Base-by-base conservation (phyloP, 2,113 vertebrate species). In the Origma solitaria region DNA sequence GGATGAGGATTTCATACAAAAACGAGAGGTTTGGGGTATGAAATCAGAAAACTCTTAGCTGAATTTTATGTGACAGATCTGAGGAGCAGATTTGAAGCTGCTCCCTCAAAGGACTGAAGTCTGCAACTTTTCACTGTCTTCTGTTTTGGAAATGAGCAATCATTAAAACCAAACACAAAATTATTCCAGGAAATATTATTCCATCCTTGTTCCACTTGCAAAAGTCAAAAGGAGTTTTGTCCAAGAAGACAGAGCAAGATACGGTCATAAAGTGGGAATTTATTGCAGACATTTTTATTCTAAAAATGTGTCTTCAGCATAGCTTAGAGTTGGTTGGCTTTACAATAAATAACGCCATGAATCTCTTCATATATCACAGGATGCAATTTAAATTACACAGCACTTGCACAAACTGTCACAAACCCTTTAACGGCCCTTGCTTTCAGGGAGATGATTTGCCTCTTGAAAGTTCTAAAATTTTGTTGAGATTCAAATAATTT, bases 371-470 rank as follows among this genome's bases (percentile, higher is more conserved):
- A 96, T 84, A 92, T 96, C 95, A 97, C 96, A 95, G 90, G 96
- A 97, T 65, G 84, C 69, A 66, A 69, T 97, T 98, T 97, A 98
- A 98, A 97, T 97, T 95, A 95, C 92, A 96, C 80, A 94, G 83
- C 70, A 75, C 83, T 97, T 93, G 81, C 96, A 96, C 95, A 92
- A 97, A 90, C 92, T 86, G 88, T 97, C 93, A 97, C 97, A 96
- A 98, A 97, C 96, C 94, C 96, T 96, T 61, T 90, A 97, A 97
- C 95, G 95, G 85, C 90, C 61, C 14, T 73, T 54, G 61, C 86
- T 82, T 77, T 40, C 88, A 97, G 73, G 57, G 85, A 96, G 75
- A 82, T 42, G 13, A 56, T 97, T 97, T 97, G 97, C 68, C 93
- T 94, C 85, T 92, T 82, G 6, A 54, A 72, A 28, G 80, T 81